Conservation (phyloP, 1,140 invertebrate species). For the Papilio xuthus region DNA sequence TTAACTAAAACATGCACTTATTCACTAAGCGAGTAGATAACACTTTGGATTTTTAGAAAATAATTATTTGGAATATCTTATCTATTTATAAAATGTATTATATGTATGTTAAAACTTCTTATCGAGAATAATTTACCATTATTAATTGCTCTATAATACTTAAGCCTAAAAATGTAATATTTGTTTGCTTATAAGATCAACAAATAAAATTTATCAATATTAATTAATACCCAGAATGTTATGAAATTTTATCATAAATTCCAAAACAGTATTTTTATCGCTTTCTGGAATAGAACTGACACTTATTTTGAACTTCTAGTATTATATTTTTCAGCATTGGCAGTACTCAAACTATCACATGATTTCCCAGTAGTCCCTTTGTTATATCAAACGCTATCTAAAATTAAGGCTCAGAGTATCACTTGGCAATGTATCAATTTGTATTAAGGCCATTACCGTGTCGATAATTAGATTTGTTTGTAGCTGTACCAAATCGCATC, state of each 20-base stretch:
- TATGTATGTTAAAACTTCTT: no score
- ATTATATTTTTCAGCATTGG: conserved; percentile 3
- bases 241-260: no score
- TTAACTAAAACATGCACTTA: background rate
- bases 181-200: no score
- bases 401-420: conserved; percentile 49
- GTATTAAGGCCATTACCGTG: conserved; percentile 65
- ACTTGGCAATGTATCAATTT: conserved; percentile 63
- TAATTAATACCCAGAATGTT: no score
- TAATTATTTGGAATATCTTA: background rate
- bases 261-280: no score
- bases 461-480: conserved; percentile 59
- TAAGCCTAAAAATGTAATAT: no score
- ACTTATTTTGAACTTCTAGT: no score
- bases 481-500: conserved; percentile 90
- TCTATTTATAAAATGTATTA: background rate
- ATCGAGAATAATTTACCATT: no score
- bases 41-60: no score
- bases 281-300: no score
- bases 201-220: no score
- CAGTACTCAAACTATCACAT: background rate
- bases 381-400: conserved; percentile 23
- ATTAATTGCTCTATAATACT: no score
- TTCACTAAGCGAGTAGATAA: background rate
- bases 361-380: conserved; percentile 29